A percentile compares a stretch with the other conserved stretches of the same genome.
Evolutionary conservation across 1,140 invertebrate species (phyloP).

Genomic region (Pissodes strobi): DNA sequence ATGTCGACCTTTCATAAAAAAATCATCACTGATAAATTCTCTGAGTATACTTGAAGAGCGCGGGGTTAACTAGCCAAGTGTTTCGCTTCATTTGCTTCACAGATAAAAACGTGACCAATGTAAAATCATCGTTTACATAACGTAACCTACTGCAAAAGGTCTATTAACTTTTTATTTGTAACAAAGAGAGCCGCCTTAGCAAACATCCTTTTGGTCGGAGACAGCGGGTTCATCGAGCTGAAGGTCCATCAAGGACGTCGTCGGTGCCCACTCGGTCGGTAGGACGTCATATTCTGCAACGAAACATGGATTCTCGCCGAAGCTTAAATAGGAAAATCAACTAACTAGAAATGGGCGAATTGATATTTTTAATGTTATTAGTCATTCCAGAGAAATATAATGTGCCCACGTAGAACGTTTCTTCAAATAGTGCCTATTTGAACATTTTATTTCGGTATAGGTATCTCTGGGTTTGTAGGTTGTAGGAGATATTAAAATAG

Average conservation of each 20-base stretch:
- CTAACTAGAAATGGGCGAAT: no score
- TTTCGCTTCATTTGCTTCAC: constrained; percentile 4
- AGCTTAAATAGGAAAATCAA: constrained; percentile 1
- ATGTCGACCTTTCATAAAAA: no score
- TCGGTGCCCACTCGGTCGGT: constrained; percentile 16
- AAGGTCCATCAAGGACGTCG: constrained; percentile 38
- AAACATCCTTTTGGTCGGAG: constrained; percentile 33
- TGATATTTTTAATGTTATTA: no score
- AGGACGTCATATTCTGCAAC: constrained; percentile 9
- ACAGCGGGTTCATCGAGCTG: constrained; percentile 34
- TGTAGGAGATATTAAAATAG: no score
- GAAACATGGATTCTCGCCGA: constrained; percentile 2
- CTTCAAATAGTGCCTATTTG: no score
- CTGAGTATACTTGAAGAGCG: no score
- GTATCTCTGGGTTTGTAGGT: no score
- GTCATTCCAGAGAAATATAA: no score
- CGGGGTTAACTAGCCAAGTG: constrained; percentile 10
- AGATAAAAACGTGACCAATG: constrained; percentile 27
- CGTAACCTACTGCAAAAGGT: constrained; percentile 33
- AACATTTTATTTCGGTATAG: no score
- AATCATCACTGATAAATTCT: no score
- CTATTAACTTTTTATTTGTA: constrained; percentile 32
- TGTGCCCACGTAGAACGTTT: no score
- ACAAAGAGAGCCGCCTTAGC: constrained; percentile 27
- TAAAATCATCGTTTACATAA: constrained; percentile 27